Percentiles rank a stretch among this genome's conserved stretches.
Evolutionary conservation across 2,113 vertebrate genomes (phyloP).

Genomic region (Hassar affinis): DNA sequence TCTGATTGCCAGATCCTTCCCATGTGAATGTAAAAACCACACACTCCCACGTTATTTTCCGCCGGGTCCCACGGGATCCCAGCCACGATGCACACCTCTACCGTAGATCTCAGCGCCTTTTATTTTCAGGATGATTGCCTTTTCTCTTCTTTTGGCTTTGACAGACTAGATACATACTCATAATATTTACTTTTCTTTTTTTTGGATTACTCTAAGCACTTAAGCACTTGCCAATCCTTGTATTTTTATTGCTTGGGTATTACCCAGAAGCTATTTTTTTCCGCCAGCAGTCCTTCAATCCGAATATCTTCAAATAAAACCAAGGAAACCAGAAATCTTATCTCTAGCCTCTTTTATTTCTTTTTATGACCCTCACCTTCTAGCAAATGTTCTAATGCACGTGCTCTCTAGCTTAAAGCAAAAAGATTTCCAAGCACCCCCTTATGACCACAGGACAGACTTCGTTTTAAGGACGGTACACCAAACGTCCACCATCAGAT

Average conservation of each 20-base stretch:
- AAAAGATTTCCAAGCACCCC: neutral
- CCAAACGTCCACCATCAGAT: neutral
- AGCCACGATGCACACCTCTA: neutral
- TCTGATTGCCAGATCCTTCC: neutral
- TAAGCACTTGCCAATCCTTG: neutral
- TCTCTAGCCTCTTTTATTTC: neutral
- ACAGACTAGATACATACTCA: neutral
- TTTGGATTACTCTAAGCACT: neutral
- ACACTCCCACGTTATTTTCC: neutral
- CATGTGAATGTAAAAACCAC: neutral
- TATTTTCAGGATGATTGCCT: neutral
- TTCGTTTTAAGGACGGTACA: neutral
- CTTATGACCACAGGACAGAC: neutral
- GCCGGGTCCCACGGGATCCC: neutral
- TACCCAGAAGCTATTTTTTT: neutral
- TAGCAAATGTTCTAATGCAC: neutral
- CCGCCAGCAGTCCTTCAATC: neutral
- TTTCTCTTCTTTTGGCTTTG: neutral
- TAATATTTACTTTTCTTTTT: neutral
- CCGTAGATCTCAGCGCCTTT: neutral
- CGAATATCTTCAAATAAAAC: conserved; percentile 2
- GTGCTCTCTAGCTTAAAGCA: too few relatives aligned
- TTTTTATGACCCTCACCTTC: neutral
- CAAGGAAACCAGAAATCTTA: neutral
- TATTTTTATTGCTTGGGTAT: neutral